Base-by-base conservation (phyloP, 2,888 invertebrate species). In the Agrypnus murinus region DNA sequence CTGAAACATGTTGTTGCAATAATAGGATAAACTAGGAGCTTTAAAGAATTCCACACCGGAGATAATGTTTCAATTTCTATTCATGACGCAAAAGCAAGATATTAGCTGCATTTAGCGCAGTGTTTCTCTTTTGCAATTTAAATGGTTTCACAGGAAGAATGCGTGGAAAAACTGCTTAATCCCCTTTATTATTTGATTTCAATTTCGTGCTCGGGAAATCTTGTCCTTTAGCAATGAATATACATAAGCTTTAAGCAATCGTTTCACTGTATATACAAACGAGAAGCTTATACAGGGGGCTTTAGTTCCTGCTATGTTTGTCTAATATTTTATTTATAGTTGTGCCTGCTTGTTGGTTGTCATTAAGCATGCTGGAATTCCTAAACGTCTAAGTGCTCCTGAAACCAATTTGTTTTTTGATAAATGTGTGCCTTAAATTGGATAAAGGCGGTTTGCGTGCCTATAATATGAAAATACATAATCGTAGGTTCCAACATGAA, bases 21-120 rank as follows among this genome's bases (percentile, higher is more conserved):
- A 69, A 59, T 62, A 55, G 59, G 68, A 50, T 55, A 60, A 60
- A 58, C 58, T 53, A 65, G 59, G 65, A 71, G 45, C 69, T 69
- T 71, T 65, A 64, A 53, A 50, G 63, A 69, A 68, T 66, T 45
- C 48, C 45, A 25, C 25, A 69, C 40, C 69, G 58, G 59, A 57
- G 65, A 63, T 79, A 80, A 80, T 78, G 71, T 74, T 76, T 77
- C 81, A 79, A 81, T 81, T 81, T 81, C 80, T 81, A 82, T 82
- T 82, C 82, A 81, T 81, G 77, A 76, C 79, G 70, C 79, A 79
- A 79, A 79, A 80, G 80, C 79, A 79, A 77, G 79, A 81, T 80
- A 81, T 81, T 81, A 81, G 79, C 78, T 80, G 78, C 79, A 81
- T 80, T 80, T 77, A 79, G 77, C 78, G 75, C 77, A 79, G 77